A percentile compares a stretch with the other conserved stretches of the same genome.
Evolutionary conservation across 2,888 invertebrate species (phyloP).

Genomic region (Alentia gelatinosa): DNA sequence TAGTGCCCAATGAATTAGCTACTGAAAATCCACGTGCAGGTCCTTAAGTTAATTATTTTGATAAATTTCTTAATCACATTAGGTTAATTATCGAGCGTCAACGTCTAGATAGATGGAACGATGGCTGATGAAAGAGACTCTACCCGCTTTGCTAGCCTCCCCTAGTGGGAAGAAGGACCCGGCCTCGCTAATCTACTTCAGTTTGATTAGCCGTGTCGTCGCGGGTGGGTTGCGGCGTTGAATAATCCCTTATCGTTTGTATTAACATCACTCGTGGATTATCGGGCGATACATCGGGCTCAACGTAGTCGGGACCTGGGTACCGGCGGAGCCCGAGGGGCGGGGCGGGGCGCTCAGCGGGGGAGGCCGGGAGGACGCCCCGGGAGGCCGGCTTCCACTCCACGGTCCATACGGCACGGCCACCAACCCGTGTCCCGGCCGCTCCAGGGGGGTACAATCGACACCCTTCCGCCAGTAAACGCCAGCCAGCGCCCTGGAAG

Average conservation of each 20-base stretch:
- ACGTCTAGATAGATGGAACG: too few species aligned
- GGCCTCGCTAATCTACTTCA: background rate
- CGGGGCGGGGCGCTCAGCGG: background rate
- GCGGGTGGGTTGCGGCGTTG: background rate
- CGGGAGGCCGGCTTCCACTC: background rate
- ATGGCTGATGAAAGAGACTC: background rate
- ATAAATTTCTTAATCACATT: too few species aligned
- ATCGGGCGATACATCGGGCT: background rate
- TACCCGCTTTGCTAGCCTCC: background rate
- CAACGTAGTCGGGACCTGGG: background rate
- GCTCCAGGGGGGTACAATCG: background rate
- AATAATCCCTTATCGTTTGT: background rate
- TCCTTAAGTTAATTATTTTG: too few species aligned
- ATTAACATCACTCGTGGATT: background rate
- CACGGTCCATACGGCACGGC: slow-evolving; percentile 28
- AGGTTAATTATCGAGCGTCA: too few species aligned
- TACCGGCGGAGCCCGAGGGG: background rate
- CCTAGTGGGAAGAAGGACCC: background rate
- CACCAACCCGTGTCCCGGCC: slow-evolving; percentile 19
- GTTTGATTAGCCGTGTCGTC: background rate
- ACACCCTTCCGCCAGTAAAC: background rate
- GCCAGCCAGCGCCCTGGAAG: background rate
- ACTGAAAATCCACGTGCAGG: too few species aligned
- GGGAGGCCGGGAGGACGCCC: background rate
- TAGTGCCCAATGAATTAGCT: too few species aligned